Conservation (phyloP, 2,113 vertebrate genomes). For the Heterotilapia buettikoferi region DNA sequence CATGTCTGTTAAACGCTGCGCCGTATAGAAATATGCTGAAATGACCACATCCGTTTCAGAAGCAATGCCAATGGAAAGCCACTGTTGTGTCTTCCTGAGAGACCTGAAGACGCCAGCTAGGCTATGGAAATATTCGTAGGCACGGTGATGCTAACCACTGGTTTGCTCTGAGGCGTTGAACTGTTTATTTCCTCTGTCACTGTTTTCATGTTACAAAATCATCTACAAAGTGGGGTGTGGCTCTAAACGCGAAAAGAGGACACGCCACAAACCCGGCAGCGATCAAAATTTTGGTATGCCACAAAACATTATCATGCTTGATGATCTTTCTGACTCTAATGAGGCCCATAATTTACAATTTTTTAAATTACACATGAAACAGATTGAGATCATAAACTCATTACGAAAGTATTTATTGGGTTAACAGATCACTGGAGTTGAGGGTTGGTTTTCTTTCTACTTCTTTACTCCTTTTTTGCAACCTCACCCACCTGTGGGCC, state of each 20-base stretch:
- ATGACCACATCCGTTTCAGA: not conserved
- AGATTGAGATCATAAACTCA: not conserved
- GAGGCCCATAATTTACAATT: not conserved
- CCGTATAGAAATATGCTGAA: not conserved
- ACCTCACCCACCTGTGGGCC: not conserved
- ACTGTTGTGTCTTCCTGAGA: not conserved
- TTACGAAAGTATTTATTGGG: not conserved
- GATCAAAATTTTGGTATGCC: too few species aligned
- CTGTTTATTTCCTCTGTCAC: not conserved
- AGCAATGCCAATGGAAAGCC: not conserved
- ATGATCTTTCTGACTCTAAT: not conserved
- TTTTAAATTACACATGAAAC: not conserved
- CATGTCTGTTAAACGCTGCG: not conserved
- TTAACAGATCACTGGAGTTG: not conserved
- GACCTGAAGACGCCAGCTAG: not conserved
- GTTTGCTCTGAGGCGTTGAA: not conserved
- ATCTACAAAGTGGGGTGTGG: not conserved
- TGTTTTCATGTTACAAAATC: not conserved
- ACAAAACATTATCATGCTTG: not conserved
- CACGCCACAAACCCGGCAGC: not conserved
- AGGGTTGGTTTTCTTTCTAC: not conserved
- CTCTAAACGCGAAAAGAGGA: not conserved
- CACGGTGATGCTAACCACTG: not conserved
- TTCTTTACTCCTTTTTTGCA: not conserved
- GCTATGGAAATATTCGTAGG: not conserved